These are phyloP conservation scores for Pao palembangensis DNA, from an alignment of 2,113 vertebrate species.

Conservation along the genomic window DNA sequence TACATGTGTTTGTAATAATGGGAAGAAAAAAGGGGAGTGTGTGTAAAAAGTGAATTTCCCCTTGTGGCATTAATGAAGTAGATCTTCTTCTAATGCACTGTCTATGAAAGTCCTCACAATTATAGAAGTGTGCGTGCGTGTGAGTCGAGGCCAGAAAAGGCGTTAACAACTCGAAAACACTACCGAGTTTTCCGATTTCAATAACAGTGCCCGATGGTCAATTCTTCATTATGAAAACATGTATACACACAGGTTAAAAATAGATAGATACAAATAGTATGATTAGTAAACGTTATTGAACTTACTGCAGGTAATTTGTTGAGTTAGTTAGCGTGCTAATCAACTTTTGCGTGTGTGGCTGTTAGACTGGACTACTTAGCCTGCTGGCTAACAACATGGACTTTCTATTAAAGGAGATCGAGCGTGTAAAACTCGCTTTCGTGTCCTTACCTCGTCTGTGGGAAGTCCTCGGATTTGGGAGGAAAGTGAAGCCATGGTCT, in stretches of 20 bases:
- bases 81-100: not conserved
- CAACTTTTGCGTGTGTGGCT: not conserved
- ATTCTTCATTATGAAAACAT: not conserved
- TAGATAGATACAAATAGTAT: too few relatives aligned
- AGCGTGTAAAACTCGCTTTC: too few relatives aligned
- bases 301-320: not conserved
- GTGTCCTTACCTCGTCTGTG: conserved; percentile 67
- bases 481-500: conserved; percentile 65
- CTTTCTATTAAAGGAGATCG: too few relatives aligned
- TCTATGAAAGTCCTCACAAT: not conserved
- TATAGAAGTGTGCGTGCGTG: not conserved
- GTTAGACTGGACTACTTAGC: conserved; percentile 34
- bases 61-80: too few relatives aligned
- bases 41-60: too few relatives aligned
- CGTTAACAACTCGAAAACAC: conserved; percentile 16
- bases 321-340: conserved; percentile 5
- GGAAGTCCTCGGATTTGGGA: conserved; percentile 73
- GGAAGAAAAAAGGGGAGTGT: too few relatives aligned
- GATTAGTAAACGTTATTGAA: too few relatives aligned
- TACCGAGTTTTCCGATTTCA: conserved; percentile 14
- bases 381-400: conserved; percentile 25
- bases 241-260: too few relatives aligned
- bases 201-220: too few relatives aligned
- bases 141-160: conserved; percentile 17
- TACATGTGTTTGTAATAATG: too few relatives aligned